Evolutionary conservation across 1,140 invertebrate genomes (phyloP).

Genomic region (Drosophila persimilis): DNA sequence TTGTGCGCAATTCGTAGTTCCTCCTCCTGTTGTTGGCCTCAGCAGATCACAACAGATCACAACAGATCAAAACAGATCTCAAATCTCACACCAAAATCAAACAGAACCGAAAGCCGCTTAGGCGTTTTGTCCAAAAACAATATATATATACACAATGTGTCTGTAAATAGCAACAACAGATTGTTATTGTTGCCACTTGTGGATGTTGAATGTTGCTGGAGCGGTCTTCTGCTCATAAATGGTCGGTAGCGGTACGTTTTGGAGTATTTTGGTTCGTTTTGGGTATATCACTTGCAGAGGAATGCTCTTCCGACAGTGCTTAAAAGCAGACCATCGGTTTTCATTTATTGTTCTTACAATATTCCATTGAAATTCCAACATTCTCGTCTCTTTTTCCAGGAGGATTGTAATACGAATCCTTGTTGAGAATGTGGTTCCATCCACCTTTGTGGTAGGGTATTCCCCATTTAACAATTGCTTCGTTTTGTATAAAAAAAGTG

Average conservation of each 20-base stretch:
- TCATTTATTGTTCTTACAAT: too few species aligned
- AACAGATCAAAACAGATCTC: not conserved
- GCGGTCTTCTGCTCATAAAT: slow-evolving; percentile 56
- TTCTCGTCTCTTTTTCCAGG: too few species aligned
- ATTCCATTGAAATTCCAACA: too few species aligned
- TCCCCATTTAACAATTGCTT: slow-evolving; percentile 9
- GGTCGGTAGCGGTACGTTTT: slow-evolving; percentile 48
- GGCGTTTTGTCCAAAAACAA: slow-evolving; percentile 55
- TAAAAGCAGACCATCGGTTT: too few species aligned
- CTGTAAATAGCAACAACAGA: slow-evolving; percentile 42
- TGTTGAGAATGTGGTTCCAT: too few species aligned
- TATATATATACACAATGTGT: slow-evolving; percentile 14
- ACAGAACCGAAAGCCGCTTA: slow-evolving; percentile 47
- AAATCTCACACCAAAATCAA: slow-evolving; percentile 43
- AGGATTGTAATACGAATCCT: too few species aligned
- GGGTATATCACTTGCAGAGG: not conserved
- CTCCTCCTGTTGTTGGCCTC: slow-evolving; percentile 2
- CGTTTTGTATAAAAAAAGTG: slow-evolving; percentile 48
- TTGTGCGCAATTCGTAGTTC: slow-evolving; percentile 32
- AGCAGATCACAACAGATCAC: slow-evolving; percentile 29
- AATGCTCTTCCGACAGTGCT: too few species aligned
- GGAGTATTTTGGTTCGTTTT: slow-evolving; percentile 18
- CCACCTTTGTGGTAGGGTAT: slow-evolving; percentile 13
- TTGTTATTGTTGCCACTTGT: slow-evolving; percentile 42
- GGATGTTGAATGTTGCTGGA: slow-evolving; percentile 15